These are phyloP conservation scores for Tenthredo scrophulariae DNA, from an alignment of 2,888 invertebrate genomes.

Conservation along the genomic window DNA sequence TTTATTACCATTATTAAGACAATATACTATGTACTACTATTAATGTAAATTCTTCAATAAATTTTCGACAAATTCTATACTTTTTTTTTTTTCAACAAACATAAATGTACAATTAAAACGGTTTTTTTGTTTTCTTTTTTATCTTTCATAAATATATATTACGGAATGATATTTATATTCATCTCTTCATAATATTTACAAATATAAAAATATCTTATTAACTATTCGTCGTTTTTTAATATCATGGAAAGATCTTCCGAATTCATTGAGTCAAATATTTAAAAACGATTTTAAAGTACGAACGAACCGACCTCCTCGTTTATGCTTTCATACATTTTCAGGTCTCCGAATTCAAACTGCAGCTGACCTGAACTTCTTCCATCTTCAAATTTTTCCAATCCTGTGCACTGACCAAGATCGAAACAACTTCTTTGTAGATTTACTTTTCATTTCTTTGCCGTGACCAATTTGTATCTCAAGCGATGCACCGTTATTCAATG, in stretches of 20 bases:
- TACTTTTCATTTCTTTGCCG: constrained; percentile 73
- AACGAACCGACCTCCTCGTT: not conserved
- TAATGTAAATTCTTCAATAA: not conserved
- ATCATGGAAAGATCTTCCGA: not conserved
- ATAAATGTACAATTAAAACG: constrained; percentile 29
- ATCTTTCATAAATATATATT: constrained; percentile 26
- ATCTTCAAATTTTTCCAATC: constrained; percentile 75
- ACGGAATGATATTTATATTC: constrained; percentile 39
- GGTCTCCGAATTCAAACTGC: not conserved
- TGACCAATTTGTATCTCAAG: constrained; percentile 76
- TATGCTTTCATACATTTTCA: constrained; percentile 47
- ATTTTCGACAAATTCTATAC: not conserved
- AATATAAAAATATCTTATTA: constrained; percentile 32
- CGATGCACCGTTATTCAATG: constrained; percentile 76
- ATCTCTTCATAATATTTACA: constrained; percentile 38
- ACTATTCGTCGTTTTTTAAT: not conserved
- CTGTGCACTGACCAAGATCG: constrained; percentile 78
- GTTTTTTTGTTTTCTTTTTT: not conserved
- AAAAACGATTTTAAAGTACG: constrained; percentile 4
- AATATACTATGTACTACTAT: not conserved
- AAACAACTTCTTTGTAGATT: constrained; percentile 74
- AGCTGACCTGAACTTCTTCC: constrained; percentile 16
- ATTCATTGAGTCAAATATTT: constrained; percentile 13
- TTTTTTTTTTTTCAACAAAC: not conserved
- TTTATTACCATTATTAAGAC: not conserved